Base-by-base conservation (phyloP, 1,140 invertebrate genomes). In the Zaprionus taronus region DNA sequence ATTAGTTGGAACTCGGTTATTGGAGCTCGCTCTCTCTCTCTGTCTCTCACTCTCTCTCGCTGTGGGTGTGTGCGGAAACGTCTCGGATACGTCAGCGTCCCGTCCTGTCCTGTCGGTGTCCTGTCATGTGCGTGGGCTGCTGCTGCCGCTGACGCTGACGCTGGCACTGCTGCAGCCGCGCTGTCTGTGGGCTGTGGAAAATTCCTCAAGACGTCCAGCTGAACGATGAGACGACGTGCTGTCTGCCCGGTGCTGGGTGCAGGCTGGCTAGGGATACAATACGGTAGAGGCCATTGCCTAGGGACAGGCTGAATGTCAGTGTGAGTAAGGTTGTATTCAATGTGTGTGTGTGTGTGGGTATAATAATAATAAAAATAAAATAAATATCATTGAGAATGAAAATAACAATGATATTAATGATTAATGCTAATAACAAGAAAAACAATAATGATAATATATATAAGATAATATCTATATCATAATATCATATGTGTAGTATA, bases 1-100 rank as follows among this genome's bases (percentile, higher is more conserved):
- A 89, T 89, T 89, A 89, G 81, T 74, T 81, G 84, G 85, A 89
- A 81, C 72, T 51, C 20, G 47, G 86, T 81, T 89, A 89, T 89
- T 77, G 81, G 84, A 87, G 83, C 80, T 57, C 62, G 6, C 22
- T 41, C 36, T 14, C 26, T 34, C 14, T 34, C 4, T 26, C 41
- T n/a, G 12, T 22, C 9, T 14, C 7, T 22, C 4, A 1, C 26
- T 51, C 28, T 51, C 5, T 14, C 38, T 26, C 55, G 72, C 53
- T 62, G 57, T 67, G 24, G 34, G 64, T 56, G 36, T 61, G 55
- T 72, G 36, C 2, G 51, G 38, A 15, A 36, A 17, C 31, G 58
- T 61, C 17, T 63, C 28, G 67, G 56, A 22, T 53, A 44, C 53
- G 72, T 75, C 60, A 71, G 60, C 53, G 41, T 47, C 31, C 31